Evolutionary conservation across 1,140 invertebrate genomes (phyloP), one percentile per base, ranked within the genome.

Genomic region (Zaprionus tsacasi): DNA sequence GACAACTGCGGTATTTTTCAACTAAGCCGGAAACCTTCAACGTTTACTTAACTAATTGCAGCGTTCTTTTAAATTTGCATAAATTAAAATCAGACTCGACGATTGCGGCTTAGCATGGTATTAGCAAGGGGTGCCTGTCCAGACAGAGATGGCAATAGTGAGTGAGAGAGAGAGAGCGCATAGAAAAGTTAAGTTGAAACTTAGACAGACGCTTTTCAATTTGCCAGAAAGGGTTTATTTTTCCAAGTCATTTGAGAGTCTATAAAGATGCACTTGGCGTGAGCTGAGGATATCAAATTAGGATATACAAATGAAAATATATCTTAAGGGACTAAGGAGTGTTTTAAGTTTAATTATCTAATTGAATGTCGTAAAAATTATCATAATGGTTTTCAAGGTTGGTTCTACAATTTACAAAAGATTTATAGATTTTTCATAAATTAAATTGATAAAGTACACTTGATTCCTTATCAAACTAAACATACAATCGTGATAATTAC

Each of bases 41-140:
- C 82, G 55, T 83, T 82, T 85, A 85, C 81, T 85, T 85, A 83
- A 85, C 81, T 85, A 83, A 83, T 83, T 83, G 81, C 81, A 63
- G 40, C 65, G 81, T 71, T 81, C 76, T 82, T 75, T 86, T 78
- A 79, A 67, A 88, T 82, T 80, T 80, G 57, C 78, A 75, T 72
- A 83, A 72, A 83, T 80, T 80, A 69, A 73, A 63, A 83, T 72
- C 35, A 76, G 43, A 61, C 66, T 54, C 58, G 25, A 54, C 36
- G 15, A 40, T 70, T 64, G 71, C 64, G 48, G 66, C 75, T 75
- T 75, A 80, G 68, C 35, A 27, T 45, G 69, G 73, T 30, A 60
- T 76, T 61, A 55, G 13, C 43, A 45, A 52, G 52, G 59, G 40
- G 13, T 63, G 59, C 15, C 21, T 45, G 40, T 17, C 52, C 30